Conservation (phyloP, 2,113 vertebrate genomes). For the Sphaerodactylus townsendi region DNA sequence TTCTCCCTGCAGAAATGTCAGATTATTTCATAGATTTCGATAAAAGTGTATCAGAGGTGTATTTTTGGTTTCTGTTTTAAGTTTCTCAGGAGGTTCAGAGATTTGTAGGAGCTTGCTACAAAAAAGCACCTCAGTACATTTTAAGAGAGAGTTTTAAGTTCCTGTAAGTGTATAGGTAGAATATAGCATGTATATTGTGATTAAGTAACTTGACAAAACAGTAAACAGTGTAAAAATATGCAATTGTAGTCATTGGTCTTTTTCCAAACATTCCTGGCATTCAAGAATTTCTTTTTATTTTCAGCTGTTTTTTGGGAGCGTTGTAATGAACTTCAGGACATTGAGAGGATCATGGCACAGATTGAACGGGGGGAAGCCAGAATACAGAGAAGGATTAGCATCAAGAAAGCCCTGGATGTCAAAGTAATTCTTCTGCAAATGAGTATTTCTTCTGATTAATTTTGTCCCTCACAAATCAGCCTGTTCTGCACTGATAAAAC, state of each 20-base stretch:
- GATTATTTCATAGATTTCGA: not conserved
- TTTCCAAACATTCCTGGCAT: not conserved
- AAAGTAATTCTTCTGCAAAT: slow-evolving; percentile 74
- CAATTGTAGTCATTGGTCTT: not conserved
- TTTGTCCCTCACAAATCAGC: not conserved
- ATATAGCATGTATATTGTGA: not conserved
- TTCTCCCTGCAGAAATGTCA: not conserved
- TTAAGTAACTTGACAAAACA: not conserved
- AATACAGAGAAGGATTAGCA: slow-evolving; percentile 89
- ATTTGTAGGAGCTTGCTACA: not conserved
- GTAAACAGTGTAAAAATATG: not conserved
- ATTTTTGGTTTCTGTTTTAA: not conserved
- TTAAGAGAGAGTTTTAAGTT: not conserved
- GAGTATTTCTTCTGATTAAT: slow-evolving; percentile 33
- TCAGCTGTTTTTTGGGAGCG: slow-evolving; percentile 91
- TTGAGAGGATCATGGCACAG: slow-evolving; percentile 91
- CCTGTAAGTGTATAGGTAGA: not conserved
- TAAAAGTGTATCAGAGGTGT: not conserved
- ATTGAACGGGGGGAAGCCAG: slow-evolving; percentile 89
- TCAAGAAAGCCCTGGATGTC: slow-evolving; percentile 89
- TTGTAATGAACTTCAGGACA: slow-evolving; percentile 89
- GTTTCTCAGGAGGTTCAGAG: not conserved
- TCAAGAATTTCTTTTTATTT: slow-evolving; percentile 40
- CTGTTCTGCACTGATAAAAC: slow-evolving; percentile 1
- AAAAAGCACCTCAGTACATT: not conserved